phyloP scores from a whole-genome alignment of 2,888 invertebrate species.

The Chalcis sispes region DNA sequence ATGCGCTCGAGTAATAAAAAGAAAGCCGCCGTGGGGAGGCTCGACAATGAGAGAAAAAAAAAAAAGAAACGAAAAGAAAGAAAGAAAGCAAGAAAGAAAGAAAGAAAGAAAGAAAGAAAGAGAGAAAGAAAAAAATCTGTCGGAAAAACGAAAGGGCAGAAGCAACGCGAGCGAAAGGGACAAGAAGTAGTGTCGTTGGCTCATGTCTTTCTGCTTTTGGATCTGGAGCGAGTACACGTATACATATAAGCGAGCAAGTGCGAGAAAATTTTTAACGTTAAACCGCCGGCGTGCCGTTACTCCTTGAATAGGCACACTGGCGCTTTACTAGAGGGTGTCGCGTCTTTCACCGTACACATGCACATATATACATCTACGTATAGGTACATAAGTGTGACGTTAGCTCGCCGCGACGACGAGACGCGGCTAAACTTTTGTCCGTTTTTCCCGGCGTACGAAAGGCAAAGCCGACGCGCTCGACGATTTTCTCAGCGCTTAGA shows the following conservation, averaged over 20 bases:
- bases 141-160: not conserved
- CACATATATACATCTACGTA: no score
- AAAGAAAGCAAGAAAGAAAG: not conserved
- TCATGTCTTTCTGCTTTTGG: conserved; percentile 5
- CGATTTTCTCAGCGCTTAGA: conserved; percentile 53
- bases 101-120: conserved; percentile 23
- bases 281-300: conserved; percentile 11
- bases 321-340: not conserved
- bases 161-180: conserved; percentile 18
- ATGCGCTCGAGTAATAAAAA: not conserved
- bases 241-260: not conserved
- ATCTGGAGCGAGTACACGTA: conserved; percentile 25
- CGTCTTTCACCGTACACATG: conserved; percentile 37
- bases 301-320: conserved; percentile 46
- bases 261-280: conserved; percentile 23
- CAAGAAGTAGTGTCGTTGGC: conserved; percentile 14
- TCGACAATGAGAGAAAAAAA: not conserved
- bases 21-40: not conserved
- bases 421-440: conserved; percentile 38
- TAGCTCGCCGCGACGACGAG: no score
- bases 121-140: not conserved
- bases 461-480: not conserved
- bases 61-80: not conserved
- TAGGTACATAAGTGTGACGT: no score
- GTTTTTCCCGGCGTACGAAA: conserved; percentile 2